Conservation (phyloP, 1,140 invertebrate species). For the Caerostris darwini region DNA sequence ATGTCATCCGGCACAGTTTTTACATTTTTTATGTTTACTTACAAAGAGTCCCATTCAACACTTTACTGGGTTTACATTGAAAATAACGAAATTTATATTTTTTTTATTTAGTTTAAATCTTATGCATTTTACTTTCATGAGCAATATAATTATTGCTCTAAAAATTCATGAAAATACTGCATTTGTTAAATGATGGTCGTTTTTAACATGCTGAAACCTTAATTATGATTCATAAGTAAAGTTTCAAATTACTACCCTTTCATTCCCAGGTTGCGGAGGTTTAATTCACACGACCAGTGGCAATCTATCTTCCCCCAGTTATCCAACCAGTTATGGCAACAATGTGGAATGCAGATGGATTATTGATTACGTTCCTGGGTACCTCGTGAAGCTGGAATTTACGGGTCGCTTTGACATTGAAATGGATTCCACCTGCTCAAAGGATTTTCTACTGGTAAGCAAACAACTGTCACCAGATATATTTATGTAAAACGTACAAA, state of each 20-base stretch:
- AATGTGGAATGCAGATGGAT: conserved; percentile 92
- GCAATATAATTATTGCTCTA: background rate
- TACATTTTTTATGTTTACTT: too few relatives aligned
- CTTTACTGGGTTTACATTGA: too few relatives aligned
- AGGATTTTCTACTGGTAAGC: conserved; percentile 89
- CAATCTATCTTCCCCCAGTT: conserved; percentile 84
- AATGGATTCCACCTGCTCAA: conserved; percentile 86
- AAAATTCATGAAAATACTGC: background rate
- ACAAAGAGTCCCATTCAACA: too few relatives aligned
- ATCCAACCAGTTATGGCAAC: conserved; percentile 85
- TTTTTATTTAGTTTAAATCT: background rate
- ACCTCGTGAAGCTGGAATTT: conserved; percentile 87
- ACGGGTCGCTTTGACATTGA: conserved; percentile 89
- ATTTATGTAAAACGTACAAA: too few relatives aligned
- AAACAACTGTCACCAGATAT: background rate
- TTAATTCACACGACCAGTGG: conserved; percentile 82
- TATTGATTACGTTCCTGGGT: conserved; percentile 86
- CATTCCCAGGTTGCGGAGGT: conserved; percentile 85
- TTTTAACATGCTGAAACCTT: background rate
- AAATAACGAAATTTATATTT: too few relatives aligned
- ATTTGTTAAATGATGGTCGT: background rate
- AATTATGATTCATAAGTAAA: too few relatives aligned
- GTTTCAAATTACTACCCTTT: background rate
- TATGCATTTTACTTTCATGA: background rate
- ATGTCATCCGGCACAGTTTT: too few relatives aligned